Evolutionary conservation across 2,113 vertebrate genomes (phyloP).

Genomic region (Sapajus apella): DNA sequence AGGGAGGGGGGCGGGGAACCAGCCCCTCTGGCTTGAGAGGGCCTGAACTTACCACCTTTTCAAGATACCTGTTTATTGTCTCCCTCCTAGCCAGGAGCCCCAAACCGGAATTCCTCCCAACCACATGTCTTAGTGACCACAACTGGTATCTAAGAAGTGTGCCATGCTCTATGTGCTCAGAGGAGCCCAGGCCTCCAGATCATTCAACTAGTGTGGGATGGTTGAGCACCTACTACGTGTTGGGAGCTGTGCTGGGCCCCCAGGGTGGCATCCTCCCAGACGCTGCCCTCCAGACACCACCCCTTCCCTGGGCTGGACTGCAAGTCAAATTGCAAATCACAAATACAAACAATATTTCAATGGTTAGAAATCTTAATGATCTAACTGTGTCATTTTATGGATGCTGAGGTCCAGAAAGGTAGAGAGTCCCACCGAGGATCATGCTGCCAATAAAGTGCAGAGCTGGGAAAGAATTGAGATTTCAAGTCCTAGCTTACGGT

Average conservation of each 20-base stretch:
- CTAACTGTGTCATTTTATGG: not conserved
- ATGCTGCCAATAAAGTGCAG: not conserved
- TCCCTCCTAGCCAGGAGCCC: not conserved
- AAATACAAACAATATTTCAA: not conserved
- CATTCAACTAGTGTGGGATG: too few relatives aligned
- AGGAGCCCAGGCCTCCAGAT: not conserved
- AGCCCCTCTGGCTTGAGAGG: not conserved
- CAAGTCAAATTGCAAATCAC: not conserved
- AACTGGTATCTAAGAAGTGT: not conserved
- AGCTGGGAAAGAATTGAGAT: not conserved
- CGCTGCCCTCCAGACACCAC: not conserved
- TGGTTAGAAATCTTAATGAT: not conserved
- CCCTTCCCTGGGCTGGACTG: not conserved
- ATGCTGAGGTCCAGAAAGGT: not conserved
- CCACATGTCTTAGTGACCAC: not conserved
- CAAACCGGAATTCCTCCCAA: not conserved
- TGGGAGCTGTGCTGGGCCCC: not conserved
- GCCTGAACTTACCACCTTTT: not conserved
- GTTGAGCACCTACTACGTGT: not conserved
- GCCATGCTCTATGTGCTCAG: not conserved
- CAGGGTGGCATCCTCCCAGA: not conserved
- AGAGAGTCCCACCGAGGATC: not conserved
- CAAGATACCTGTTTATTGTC: not conserved
- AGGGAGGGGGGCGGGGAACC: not conserved
- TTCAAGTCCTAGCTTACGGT: not conserved